Base-by-base conservation (phyloP, 2,888 invertebrate genomes). In the Poecilus cupreus region DNA sequence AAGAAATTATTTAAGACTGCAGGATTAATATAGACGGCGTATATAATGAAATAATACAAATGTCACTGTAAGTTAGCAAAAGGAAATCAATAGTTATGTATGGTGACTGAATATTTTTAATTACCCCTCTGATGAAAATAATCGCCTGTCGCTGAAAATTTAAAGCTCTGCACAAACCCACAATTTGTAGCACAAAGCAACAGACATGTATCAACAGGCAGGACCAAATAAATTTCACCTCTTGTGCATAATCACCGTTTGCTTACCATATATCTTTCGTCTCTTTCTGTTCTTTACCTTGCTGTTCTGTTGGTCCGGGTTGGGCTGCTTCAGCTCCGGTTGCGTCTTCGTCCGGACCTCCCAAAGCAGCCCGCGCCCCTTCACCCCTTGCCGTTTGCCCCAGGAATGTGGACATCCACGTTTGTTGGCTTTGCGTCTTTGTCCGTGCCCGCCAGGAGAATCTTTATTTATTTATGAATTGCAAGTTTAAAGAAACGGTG, bases 151-250 rank as follows among this genome's bases (percentile, higher is more conserved):
- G 60, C 39, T 22, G 60, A 24, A 46, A 75, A 81, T 81, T 81
- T 81, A 81, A 60, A 37, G 39, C 57, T 37, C 49, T 37, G 68
- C 60, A 49, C 81, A 75, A 75, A 81, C 75, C 81, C 75, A 81
- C 81, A 81, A 81, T 81, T 81, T 81, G 81, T 81, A 81, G 60
- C 75, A 81, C 81, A 81, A 80, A 80, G 72, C 74, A 20, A 57
- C 51, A 54, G 74, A 57, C 80, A 72, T 80, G 80, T 80, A 51
- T 80, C 80, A 80, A 32, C 57, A 57, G 43, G 46, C 60, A 26
- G 57, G 43, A 57, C 64, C 43, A 81, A 81, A 81, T 81, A 81
- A 81, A 81, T 81, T 81, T 81, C 75, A 81, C 24, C 64, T 60
- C 32, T 57, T 81, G 81, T 81, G 81, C 81, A 81, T 81, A 81